Base-by-base conservation (phyloP, 1,140 invertebrate species). In the Agrypnia vestita region DNA sequence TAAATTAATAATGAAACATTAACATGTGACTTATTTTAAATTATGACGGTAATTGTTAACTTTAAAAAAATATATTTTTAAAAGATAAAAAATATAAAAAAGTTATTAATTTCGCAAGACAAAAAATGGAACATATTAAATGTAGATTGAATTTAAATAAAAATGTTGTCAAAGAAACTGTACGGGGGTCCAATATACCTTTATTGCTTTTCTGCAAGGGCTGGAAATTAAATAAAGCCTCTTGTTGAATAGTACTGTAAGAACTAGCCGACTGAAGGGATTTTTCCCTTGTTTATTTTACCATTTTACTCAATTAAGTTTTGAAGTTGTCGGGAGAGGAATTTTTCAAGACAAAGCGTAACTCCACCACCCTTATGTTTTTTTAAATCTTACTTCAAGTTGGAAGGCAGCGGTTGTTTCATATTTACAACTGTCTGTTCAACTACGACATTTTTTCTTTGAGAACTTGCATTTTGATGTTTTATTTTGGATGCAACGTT, bases 241-340 rank as follows among this genome's bases (percentile, higher is more conserved):
- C 64, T 69, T 17, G 64, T 69, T 69, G 64, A 69, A 47, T 69
- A 69, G 46, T 19, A 69, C 13, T 9, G 49, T 15, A 15, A 51
- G 49, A 21, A 21, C 62, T 35, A 67, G 3, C 25, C 47, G 53
- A 73, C 51, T 55, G 13, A 47, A 46, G 72, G 72, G 55, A 56
- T 35, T 10, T 44, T 13, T 35, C 72, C 72, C 72, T 46, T 75
- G 72, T 75, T 43, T 75, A 59, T 43, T 75, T 59, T 75, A 19
- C 25, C 55, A 75, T 59, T 75, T 75, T 75, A 75, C 55, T 46
- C 72, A 15, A 75, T 75, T 75, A 75, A 75, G 72, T 75, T 61
- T 67, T 75, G 35, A 59, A 75, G 72, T 75, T 73, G 43, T 35
- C n/a, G 55, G 35, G 59, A 59, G 15, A 53, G 71, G 51, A 73